Evolutionary conservation across 2,888 invertebrate genomes (phyloP), one percentile per base, ranked within the genome.

Genomic region (Alentia gelatinosa): DNA sequence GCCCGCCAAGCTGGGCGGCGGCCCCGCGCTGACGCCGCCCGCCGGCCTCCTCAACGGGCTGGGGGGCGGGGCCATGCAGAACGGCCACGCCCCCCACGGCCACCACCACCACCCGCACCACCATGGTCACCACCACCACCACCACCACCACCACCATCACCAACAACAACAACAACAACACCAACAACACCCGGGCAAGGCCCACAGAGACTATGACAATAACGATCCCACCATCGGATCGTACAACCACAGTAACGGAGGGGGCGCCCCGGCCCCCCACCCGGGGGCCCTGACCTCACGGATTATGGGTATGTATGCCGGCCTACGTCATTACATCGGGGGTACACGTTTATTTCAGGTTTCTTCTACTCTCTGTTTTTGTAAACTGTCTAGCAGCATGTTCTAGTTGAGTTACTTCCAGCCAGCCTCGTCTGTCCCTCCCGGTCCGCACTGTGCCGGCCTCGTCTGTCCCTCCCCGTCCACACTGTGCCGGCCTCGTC

Each of bases 221-320:
- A 86, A 86, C 47, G 86, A 86, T 33, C 86, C 86, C 0, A 86
- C 47, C 26, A 86, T 86, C 19, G 86, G 86, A 30, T 86, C 86
- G 4, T 86, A 86, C 47, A 86, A 86, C 86, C 42, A 40, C 42
- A 15, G 26, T 39, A 37, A 4, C 26, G 47, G 33, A 23, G 30
- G n/a, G 26, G 33, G 30, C 15, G 86, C 26, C 1, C 15, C 1
- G 3, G 15, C 12, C 40, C 42, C 83, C 83, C 47, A 47, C 86
- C 33, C 19, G 19, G 86, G 86, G 26, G 12, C 86, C 47, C 26
- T 86, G n/a, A 33, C 86, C 26, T 12, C 42, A 0, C 15, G 86
- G 86, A 86, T 86, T 42, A 42, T 86, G 50, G 86, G 86, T 86
- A 50, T 9, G 86, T 86, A 39, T n/a, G n/a, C n/a, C n/a, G n/a